A percentile compares a stretch with the other conserved stretches of the same genome.
Conservation (phyloP, 1,140 invertebrate genomes). For the Coboldia fuscipes region DNA sequence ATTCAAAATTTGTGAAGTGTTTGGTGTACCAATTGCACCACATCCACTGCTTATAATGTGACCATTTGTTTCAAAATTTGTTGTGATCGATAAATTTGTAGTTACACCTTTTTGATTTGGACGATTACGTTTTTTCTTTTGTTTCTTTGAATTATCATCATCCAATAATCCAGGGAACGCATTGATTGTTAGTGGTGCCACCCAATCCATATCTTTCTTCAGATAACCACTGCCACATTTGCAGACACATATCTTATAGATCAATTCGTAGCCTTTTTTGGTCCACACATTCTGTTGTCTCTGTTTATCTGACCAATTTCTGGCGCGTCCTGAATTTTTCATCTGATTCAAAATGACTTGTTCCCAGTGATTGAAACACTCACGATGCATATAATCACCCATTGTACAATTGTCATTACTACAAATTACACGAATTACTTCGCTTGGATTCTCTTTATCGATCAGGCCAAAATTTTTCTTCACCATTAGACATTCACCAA, state of each 20-base stretch:
- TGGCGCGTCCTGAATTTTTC: constrained; percentile 68
- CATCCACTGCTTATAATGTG: too few species aligned
- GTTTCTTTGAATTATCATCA: constrained; percentile 38
- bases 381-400: constrained; percentile 83
- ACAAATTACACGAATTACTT: constrained; percentile 74
- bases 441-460: constrained; percentile 46
- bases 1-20: not conserved
- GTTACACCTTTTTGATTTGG: constrained; percentile 36
- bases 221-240: constrained; percentile 75
- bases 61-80: constrained; percentile 9
- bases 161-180: constrained; percentile 21
- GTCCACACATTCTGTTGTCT: constrained; percentile 90
- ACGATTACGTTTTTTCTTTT: constrained; percentile 45
- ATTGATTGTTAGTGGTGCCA: constrained; percentile 30
- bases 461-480: constrained; percentile 35
- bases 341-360: constrained; percentile 67
- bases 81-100: constrained; percentile 28
- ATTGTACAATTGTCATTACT: constrained; percentile 79
- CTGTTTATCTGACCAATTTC: constrained; percentile 86
- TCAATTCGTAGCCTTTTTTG: constrained; percentile 89
- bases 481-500: constrained; percentile 48
- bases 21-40: too few species aligned
- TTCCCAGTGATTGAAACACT: constrained; percentile 90
- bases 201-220: constrained; percentile 86
- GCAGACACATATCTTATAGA: constrained; percentile 74